phyloP scores from a whole-genome alignment of 2,113 vertebrate genomes.

The Dipodomys ordii region DNA sequence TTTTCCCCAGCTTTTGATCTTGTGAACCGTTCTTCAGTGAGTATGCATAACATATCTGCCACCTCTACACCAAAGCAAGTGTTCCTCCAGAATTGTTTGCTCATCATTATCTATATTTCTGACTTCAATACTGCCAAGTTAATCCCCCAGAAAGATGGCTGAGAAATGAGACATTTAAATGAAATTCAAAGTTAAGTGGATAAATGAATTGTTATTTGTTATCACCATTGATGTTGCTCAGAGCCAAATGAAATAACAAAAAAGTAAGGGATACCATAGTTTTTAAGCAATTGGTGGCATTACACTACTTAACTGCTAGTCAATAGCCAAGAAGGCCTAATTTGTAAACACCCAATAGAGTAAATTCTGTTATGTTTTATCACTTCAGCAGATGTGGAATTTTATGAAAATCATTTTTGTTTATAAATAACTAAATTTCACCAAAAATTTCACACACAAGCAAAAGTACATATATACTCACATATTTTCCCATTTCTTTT shows the following conservation, averaged over 20 bases:
- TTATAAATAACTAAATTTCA: slow-evolving; percentile 2
- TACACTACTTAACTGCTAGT: not conserved
- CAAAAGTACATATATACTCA: not conserved
- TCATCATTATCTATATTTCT: not conserved
- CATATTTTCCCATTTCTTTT: not conserved
- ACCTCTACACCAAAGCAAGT: not conserved
- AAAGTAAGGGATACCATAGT: not conserved
- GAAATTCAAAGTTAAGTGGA: not conserved
- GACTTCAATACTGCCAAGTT: not conserved
- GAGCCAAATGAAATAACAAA: not conserved
- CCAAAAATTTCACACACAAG: too few relatives aligned
- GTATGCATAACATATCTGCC: not conserved
- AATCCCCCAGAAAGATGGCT: not conserved
- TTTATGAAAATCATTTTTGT: slow-evolving; percentile 28
- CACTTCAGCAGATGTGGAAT: not conserved
- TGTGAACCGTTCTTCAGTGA: not conserved
- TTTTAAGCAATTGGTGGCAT: not conserved
- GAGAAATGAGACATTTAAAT: not conserved
- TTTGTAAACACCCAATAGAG: not conserved
- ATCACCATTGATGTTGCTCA: not conserved
- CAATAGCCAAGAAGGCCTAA: not conserved
- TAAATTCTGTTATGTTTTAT: not conserved
- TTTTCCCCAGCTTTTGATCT: not conserved
- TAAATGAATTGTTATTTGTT: slow-evolving; percentile 31
- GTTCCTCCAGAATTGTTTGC: not conserved